These are phyloP conservation scores for Lutjanus argentimaculatus DNA, from an alignment of 2,797 vertebrate species.

Conservation along the genomic window DNA sequence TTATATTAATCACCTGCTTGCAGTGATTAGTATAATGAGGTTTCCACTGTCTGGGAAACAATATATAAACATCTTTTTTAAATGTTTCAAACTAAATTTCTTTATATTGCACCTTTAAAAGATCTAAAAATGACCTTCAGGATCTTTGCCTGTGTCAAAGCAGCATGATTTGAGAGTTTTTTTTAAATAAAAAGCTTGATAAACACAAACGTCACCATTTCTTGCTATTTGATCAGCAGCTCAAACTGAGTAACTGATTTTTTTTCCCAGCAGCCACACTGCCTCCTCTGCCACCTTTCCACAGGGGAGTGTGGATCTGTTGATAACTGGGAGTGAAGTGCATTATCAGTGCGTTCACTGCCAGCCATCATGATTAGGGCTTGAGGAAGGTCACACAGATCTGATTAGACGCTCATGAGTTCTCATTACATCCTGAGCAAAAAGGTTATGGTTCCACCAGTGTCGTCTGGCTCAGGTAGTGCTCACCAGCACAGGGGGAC, in stretches of 20 bases:
- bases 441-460: conserved; percentile 72
- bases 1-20: too few species aligned
- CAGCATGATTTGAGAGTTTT: not conserved
- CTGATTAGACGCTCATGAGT: conserved; percentile 84
- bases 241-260: conserved; percentile 53
- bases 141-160: conserved; percentile 30
- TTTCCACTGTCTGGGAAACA: too few species aligned
- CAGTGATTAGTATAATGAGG: too few species aligned
- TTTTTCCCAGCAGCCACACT: conserved; percentile 15
- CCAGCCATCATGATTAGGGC: conserved; percentile 84
- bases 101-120: too few species aligned
- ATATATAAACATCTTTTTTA: too few species aligned
- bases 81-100: too few species aligned
- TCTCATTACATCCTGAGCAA: conserved; percentile 78
- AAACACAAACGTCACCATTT: conserved; percentile 38
- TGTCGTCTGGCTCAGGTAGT: conserved; percentile 63
- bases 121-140: conserved; percentile 13
- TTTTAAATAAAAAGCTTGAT: conserved; percentile 3
- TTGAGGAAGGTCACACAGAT: conserved; percentile 82
- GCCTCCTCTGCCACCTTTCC: conserved; percentile 72
- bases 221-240: conserved; percentile 61
- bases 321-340: conserved; percentile 85
- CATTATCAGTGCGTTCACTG: conserved; percentile 84
- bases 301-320: conserved; percentile 75
- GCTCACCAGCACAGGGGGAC: conserved; percentile 37